Evolutionary conservation across 2,113 vertebrate genomes (phyloP), one percentile per base, ranked within the genome.

Genomic region (Prunella fulvescens): DNA sequence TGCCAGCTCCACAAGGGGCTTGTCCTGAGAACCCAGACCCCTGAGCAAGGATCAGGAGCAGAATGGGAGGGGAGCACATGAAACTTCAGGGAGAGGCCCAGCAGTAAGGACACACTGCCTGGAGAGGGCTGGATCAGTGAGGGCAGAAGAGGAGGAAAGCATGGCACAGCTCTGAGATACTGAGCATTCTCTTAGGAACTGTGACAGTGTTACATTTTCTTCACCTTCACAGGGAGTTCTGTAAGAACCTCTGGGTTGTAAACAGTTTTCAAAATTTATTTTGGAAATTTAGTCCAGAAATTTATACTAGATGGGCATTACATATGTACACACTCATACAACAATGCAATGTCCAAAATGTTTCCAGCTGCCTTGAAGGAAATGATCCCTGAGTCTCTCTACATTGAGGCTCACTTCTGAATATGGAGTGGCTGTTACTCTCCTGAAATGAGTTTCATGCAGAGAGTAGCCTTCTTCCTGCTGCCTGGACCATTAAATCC

Each of bases 401-500:
- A 15, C 58, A 4, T 3, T 53, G 62, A 90, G 58, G 31, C 35
- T 82, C 28, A 4, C 15, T 67, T 58, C 33, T 71, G 58, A 54
- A 4, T 47, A 58, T 7, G 2, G 8, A 64, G 40, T 54, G 61
- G 25, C 40, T 70, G 33, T n/a, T 86, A 61, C 50, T 33, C 50
- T 76, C 48, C 57, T 70, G 62, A 66, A 90, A 54, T 6, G 10
- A 83, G 24, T 29, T 90, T 62, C 60, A 13, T 44, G 62, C 50
- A 48, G 64, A 66, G 14, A 71, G 33, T 18, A 67, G 39, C 47
- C 61, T 19, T 82, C 40, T 56, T 92, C 44, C 56, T 84, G 72
- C 69, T 86, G 77, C 60, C 69, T 67, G 60, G 35, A 48, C 65
- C 81, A n/a, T 64, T 90, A 94, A 90, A 86, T 92, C 80, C 72